Base-by-base conservation (phyloP, 2,113 vertebrate species). In the Thamnaconus septentrionalis region DNA sequence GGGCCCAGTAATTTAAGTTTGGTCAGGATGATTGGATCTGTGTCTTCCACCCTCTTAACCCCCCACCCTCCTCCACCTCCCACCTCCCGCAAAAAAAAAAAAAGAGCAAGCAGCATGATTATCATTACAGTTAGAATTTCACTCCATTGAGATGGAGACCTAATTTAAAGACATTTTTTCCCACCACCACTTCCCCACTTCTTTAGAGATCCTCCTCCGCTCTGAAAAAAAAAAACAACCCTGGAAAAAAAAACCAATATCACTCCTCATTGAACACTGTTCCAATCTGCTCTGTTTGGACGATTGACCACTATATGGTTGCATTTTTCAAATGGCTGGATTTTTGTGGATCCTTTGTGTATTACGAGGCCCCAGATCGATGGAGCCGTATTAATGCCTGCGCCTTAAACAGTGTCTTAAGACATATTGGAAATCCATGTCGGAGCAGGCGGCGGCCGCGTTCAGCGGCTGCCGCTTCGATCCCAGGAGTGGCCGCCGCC, bases 351-450 rank as follows among this genome's bases (percentile, higher is more conserved):
- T 69, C 62, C 64, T 62, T 4, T 47, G 73, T 79, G 52, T 51
- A 69, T 80, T 75, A 71, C 68, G 71, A 73, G 31, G 18, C 18
- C 7, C 51, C 12, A 56, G 69, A 61, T 86, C 82, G 74, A 76
- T 80, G 70, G 8, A 56, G 62, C 3, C 3, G 50, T 76, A 83
- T 85, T 78, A 80, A 78, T 85, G 62, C 78, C 75, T 79, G 53
- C 56, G 66, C 81, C 73, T 82, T 50, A 41, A 68, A 53, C 69
- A 73, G 79, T 79, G 71, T 78, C 64, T 74, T 69, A 80, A 75
- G 75, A 70, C 63, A 40, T 87, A 91, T 88, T 84, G 87, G 80
- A 91, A 90, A 90, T 92, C 88, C 72, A 91, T 90, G 57, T 8
- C 50, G 57, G 39, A 76, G 69, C 67, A 39, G 54, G 56, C 67